Evolutionary conservation across 2,888 invertebrate species (phyloP).

Genomic region (Alviniconcha strummeri): DNA sequence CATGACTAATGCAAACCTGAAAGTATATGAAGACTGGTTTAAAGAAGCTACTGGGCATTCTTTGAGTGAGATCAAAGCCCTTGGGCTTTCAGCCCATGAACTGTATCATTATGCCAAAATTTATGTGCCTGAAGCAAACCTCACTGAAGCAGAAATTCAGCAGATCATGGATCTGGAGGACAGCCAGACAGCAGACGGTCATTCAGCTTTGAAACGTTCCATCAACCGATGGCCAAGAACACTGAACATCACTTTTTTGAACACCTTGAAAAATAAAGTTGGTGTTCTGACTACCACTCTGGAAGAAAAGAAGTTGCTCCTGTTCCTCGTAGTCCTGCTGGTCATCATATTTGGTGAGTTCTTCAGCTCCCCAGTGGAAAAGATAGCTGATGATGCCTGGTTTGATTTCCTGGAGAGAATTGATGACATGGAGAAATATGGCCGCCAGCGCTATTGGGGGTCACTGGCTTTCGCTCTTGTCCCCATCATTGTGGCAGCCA

Average conservation of each 20-base stretch:
- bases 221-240: constrained; percentile 1
- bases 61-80: too few relatives aligned
- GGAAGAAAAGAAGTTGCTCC: constrained; percentile 47
- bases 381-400: constrained; percentile 70
- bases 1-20: not conserved
- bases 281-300: constrained; percentile 34
- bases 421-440: constrained; percentile 69
- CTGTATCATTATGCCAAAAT: not conserved
- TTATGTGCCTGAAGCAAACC: not conserved
- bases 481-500: constrained; percentile 57
- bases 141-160: not conserved
- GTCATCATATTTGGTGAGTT: constrained; percentile 64
- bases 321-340: constrained; percentile 60
- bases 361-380: constrained; percentile 62
- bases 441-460: constrained; percentile 65
- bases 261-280: constrained; percentile 12
- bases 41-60: too few relatives aligned
- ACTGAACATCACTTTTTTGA: constrained; percentile 3
- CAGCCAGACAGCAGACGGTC: not conserved
- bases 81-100: not conserved
- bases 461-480: constrained; percentile 63
- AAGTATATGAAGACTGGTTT: too few relatives aligned
- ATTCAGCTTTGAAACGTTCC: not conserved
- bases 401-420: constrained; percentile 69
- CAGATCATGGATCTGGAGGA: not conserved